Base-by-base conservation (phyloP, 1,140 invertebrate species). In the Nephotettix cincticeps region DNA sequence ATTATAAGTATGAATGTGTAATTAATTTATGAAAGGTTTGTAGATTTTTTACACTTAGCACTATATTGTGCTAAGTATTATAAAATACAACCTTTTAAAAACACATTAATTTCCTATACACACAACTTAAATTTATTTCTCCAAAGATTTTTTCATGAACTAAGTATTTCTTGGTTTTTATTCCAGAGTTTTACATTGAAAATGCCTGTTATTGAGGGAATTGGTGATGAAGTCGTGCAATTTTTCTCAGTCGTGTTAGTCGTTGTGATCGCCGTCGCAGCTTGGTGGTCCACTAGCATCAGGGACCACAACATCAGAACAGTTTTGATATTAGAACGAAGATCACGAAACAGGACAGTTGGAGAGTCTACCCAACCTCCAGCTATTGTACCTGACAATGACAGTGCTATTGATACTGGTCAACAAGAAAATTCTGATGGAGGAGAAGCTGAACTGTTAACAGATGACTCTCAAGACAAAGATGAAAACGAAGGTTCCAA, bases 201-300 rank as follows among this genome's bases (percentile, higher is more conserved):
- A 71, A 91, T 91, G 89, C 81, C 87, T 69, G 78, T 90, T 71
- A 89, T 94, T 64, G 90, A 92, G 77, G 92, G 91, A 32, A 82
- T 93, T 28, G 91, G 91, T n/a, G 91, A 93, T 83, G 92, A 93
- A 85, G 91, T 94, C 27, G 86, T 88, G 23, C 82, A 92, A 73
- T 90, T 92, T 78, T 86, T 90, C 75, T 84, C 86, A 25, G 77
- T 87, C 29, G 78, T 92, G 69, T 75, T 89, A 23, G 80, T 89
- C 13, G 76, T 90, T 0, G 71, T 88, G 2, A 80, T 91, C n/a
- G 85, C 82, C 19, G 82, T 85, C 72, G 74, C 91, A n/a, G 90
- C 90, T 14, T 92, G 90, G 90, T 86, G 86, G 79, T 91, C 90
- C 0, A 92, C 88, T 11, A 84, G 82, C 70, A 84, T 86, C n/a